Conservation (phyloP, 2,797 vertebrate species). For the Scolopax bukidnonensis region DNA sequence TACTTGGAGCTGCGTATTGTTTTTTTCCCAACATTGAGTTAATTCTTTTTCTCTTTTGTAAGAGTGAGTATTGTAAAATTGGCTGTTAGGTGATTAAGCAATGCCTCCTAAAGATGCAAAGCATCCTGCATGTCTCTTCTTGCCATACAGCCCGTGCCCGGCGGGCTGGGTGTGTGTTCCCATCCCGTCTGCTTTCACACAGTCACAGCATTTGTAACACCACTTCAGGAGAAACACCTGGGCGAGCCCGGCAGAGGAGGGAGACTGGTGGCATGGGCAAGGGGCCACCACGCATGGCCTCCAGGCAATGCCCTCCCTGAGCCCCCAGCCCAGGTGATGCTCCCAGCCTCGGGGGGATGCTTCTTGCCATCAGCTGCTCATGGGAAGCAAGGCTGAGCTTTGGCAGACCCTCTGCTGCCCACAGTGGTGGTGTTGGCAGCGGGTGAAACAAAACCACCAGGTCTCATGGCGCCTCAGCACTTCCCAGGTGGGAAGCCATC, state of each 20-base stretch:
- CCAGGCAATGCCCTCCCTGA: background rate
- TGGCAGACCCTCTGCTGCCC: background rate
- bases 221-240: slow-evolving; percentile 12
- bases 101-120: background rate
- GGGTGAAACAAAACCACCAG: fast-evolving
- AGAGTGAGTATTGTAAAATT: background rate
- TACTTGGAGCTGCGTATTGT: background rate
- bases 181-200: background rate
- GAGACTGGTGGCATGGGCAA: background rate
- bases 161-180: background rate
- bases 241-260: fast-evolving
- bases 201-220: background rate
- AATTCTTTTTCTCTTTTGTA: background rate
- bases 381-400: background rate
- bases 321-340: fast-evolving
- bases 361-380: background rate
- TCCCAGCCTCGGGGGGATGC: fast-evolving
- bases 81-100: background rate
- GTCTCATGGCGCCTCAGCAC: background rate
- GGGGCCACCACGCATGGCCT: background rate
- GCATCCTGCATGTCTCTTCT: slow-evolving; percentile 32
- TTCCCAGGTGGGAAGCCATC: background rate
- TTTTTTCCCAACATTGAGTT: fast-evolving
- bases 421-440: background rate
- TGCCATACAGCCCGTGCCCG: background rate